A percentile compares a stretch with the other conserved stretches of the same genome.
Evolutionary conservation across 2,113 vertebrate genomes (phyloP).

Genomic region (Nycticryphes semicollaris): DNA sequence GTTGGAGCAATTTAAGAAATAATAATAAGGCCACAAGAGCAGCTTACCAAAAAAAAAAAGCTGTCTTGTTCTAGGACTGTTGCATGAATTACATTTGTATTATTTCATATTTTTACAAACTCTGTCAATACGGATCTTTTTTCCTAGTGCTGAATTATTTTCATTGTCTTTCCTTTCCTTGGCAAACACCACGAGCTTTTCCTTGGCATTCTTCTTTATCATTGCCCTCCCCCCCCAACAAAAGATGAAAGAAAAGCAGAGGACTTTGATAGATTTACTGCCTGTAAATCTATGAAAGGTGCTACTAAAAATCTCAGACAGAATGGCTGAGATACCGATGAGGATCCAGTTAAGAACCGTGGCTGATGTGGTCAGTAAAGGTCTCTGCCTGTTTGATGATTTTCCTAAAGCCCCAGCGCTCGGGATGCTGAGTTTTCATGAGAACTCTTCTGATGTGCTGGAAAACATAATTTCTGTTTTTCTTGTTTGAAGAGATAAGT

Average conservation of each 20-base stretch:
- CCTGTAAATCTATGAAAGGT: constrained; percentile 33
- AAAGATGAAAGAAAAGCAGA: constrained; percentile 37
- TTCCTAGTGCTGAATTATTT: not conserved
- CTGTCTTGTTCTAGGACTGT: not conserved
- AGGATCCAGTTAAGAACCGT: not conserved
- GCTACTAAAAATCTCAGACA: not conserved
- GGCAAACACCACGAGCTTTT: not conserved
- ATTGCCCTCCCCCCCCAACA: rapidly evolving
- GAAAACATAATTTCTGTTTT: not conserved
- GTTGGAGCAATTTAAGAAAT: not conserved
- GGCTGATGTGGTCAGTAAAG: not conserved
- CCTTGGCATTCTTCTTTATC: not conserved
- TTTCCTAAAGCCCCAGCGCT: not conserved
- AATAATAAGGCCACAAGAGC: not conserved
- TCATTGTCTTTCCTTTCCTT: not conserved
- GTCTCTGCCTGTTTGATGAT: not conserved
- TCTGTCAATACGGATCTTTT: not conserved
- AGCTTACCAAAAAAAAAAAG: not conserved
- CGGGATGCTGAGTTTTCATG: not conserved
- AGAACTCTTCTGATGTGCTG: not conserved
- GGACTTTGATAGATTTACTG: constrained; percentile 24
- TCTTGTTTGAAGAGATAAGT: constrained; percentile 4
- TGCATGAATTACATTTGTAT: not conserved
- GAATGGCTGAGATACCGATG: not conserved
- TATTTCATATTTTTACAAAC: constrained; percentile 1